Base-by-base conservation (phyloP, 1,140 invertebrate species). In the Ceratina calcarata region DNA sequence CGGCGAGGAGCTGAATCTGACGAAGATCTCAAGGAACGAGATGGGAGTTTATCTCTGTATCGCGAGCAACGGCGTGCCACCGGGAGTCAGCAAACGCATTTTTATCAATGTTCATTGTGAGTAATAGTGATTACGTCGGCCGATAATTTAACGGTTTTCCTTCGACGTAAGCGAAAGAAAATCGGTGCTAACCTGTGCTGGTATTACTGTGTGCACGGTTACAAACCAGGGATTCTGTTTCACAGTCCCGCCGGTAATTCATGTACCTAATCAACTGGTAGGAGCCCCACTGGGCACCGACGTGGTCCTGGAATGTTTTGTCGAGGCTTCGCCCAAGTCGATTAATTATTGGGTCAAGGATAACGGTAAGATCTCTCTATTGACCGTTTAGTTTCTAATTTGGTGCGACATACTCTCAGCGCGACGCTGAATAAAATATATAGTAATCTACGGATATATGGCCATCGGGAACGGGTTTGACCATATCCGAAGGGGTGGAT, bases 41-140 rank as follows among this genome's bases (percentile, higher is more conserved):
- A 98, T 98, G 97, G 96, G 96, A n/a, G 96, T 96, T 72, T 98
- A 97, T 92, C 93, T 97, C 65, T 97, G 96, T 91, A 97, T 97
- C 62, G 97, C 97, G n/a, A 96, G 95, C 84, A 97, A 97, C 83
- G 95, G 95, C 53, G 94, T 97, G 18, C 96, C 96, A 45, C 97
- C 97, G 27, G 95, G 96, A 62, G 95, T 97, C 86, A 97, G 96
- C 92, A 97, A 97, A 92, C 94, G 97, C 84, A 96, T 97, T 86
- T 95, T 95, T 85, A 95, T 97, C 84, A 96, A 94, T 91, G 97
- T 97, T 82, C 95, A 97, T 91, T 98, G 97, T 97, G 94, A 96
- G 96, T 97, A 94, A 85, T 83, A 84, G 73, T 62, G 78, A 82
- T 85, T 85, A 70, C 55, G 0, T 20, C 20, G 16, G 10, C 15